phyloP scores from a whole-genome alignment of 2,888 invertebrate genomes.

The Capitulum mitella region DNA sequence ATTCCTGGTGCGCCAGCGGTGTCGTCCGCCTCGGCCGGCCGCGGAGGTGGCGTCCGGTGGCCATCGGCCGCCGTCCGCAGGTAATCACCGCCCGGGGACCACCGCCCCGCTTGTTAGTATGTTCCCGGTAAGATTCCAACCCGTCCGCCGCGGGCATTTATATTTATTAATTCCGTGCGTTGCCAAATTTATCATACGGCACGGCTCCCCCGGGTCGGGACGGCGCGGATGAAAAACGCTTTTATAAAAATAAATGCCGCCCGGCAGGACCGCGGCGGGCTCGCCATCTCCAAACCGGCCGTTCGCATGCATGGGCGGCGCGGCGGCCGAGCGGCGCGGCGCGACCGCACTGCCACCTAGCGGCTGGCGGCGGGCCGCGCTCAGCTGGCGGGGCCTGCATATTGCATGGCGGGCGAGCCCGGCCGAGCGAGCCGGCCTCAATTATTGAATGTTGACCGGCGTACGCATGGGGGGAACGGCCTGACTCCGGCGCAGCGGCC shows the following conservation, averaged over 20 bases:
- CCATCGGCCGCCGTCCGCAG: slow-evolving; percentile 8
- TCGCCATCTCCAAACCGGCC: neutral
- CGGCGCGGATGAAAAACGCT: slow-evolving; percentile 20
- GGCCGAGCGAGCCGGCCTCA: neutral
- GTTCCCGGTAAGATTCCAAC: slow-evolving; percentile 4
- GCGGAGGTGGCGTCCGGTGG: neutral
- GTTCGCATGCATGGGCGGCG: slow-evolving; percentile 14
- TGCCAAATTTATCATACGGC: slow-evolving; percentile 22
- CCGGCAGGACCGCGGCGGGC: neutral
- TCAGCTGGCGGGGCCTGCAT: neutral
- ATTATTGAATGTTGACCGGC: slow-evolving; percentile 19
- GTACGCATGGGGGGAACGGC: neutral
- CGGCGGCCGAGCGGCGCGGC: neutral
- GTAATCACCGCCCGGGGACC: neutral
- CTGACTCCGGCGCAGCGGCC: neutral
- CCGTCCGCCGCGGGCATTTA: neutral
- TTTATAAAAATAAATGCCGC: slow-evolving; percentile 22
- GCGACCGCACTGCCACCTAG: neutral
- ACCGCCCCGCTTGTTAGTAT: slow-evolving; percentile 20
- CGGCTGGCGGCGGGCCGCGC: neutral
- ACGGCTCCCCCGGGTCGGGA: neutral
- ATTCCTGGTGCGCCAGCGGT: too few species aligned
- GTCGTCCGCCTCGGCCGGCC: too few species aligned
- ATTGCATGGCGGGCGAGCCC: slow-evolving; percentile 8
- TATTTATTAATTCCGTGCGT: slow-evolving; percentile 20